Conservation (phyloP, 2,888 invertebrate genomes). For the Bellardia pandia region DNA sequence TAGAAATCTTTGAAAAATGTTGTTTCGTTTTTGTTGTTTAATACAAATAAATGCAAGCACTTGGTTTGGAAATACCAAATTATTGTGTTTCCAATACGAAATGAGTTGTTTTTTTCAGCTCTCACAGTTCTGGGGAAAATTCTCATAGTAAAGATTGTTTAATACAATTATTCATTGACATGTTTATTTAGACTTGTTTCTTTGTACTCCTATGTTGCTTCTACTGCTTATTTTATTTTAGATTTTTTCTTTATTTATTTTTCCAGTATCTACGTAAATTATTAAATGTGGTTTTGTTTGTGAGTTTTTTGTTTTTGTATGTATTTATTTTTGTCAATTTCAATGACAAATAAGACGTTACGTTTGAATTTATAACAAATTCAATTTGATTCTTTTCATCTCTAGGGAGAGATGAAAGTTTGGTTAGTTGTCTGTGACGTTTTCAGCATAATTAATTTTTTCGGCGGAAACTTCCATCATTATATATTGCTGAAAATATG, state of each 20-base stretch:
- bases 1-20: constrained; percentile 2
- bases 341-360: constrained; percentile 24
- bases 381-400: not conserved
- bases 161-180: constrained; percentile 66
- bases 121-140: not conserved
- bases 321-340: constrained; percentile 37
- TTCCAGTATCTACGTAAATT: constrained; percentile 12
- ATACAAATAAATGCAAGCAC: constrained; percentile 22
- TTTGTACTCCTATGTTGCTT: constrained; percentile 29
- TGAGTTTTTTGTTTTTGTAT: not conserved
- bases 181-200: constrained; percentile 51
- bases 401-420: not conserved
- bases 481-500: not conserved
- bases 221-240: not conserved
- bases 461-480: not conserved
- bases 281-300: constrained; percentile 53
- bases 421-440: not conserved
- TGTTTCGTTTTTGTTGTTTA: constrained; percentile 9
- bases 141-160: constrained; percentile 53
- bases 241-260: constrained; percentile 13
- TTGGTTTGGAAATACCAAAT: constrained; percentile 32
- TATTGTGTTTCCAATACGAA: constrained; percentile 38
- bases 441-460: not conserved
- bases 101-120: not conserved
- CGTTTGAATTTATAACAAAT: constrained; percentile 45